Evolutionary conservation across 1,140 invertebrate species (phyloP).

Genomic region (Cyphomyrmex costatus): DNA sequence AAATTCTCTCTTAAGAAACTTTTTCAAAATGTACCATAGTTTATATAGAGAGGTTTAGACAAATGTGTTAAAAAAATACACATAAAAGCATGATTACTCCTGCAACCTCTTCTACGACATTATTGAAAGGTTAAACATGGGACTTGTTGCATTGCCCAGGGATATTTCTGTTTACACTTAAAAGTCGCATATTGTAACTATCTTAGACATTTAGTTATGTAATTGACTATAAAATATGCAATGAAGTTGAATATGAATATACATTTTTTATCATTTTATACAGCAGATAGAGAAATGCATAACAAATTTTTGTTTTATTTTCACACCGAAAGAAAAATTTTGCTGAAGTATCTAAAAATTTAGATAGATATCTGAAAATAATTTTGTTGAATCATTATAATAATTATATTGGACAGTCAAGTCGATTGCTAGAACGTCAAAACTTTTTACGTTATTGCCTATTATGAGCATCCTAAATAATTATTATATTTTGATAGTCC

Average conservation of each 20-base stretch:
- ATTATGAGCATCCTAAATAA: too few relatives aligned
- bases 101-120: slow-evolving; percentile 68
- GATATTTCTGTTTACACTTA: slow-evolving; percentile 51
- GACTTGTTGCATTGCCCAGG: slow-evolving; percentile 21
- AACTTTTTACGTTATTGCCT: too few relatives aligned
- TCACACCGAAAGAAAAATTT: neutral
- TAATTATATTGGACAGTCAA: too few relatives aligned
- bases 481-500: too few relatives aligned
- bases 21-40: neutral
- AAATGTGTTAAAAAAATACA: neutral
- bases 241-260: neutral
- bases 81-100: slow-evolving; percentile 34
- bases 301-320: neutral
- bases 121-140: slow-evolving; percentile 72
- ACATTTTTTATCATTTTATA: slow-evolving; percentile 32
- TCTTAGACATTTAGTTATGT: slow-evolving; percentile 49
- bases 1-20: too few relatives aligned
- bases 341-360: too few relatives aligned
- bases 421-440: too few relatives aligned
- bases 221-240: slow-evolving; percentile 32
- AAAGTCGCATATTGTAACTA: slow-evolving; percentile 56
- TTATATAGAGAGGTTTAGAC: neutral
- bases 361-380: too few relatives aligned
- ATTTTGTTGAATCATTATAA: too few relatives aligned
- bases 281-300: neutral